Evolutionary conservation across 2,797 vertebrate genomes (phyloP).

Genomic region (Euthynnus affinis): DNA sequence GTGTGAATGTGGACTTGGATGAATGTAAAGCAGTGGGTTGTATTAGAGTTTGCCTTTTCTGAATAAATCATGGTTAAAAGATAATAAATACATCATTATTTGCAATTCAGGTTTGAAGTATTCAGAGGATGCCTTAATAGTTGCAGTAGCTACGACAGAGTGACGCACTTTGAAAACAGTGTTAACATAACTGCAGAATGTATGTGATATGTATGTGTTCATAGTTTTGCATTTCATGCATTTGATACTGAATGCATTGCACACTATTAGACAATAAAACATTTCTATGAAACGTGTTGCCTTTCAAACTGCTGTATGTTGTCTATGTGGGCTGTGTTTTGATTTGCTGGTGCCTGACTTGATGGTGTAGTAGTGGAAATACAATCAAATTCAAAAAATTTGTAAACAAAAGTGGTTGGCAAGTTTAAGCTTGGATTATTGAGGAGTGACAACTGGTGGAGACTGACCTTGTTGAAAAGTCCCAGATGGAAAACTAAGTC

Average conservation of each 20-base stretch:
- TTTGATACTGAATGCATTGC: constrained; percentile 30
- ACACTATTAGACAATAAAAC: constrained; percentile 53
- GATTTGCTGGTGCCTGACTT: background rate
- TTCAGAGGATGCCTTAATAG: constrained; percentile 40
- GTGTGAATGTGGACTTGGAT: constrained; percentile 26
- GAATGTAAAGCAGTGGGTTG: constrained; percentile 37
- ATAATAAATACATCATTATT: constrained; percentile 1
- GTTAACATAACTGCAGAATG: constrained; percentile 13
- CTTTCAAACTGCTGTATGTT: background rate
- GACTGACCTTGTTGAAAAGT: constrained; percentile 16
- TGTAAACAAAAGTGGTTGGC: constrained; percentile 17
- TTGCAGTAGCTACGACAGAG: constrained; percentile 18
- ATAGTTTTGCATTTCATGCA: constrained; percentile 40
- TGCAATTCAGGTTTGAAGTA: constrained; percentile 37
- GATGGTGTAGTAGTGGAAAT: background rate
- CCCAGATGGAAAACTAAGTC: constrained; percentile 35
- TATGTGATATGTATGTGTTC: constrained; percentile 10
- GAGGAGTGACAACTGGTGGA: constrained; percentile 9
- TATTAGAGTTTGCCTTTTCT: background rate
- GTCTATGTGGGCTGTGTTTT: background rate
- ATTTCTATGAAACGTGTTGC: constrained; percentile 35
- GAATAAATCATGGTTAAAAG: constrained; percentile 2
- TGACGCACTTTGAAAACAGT: constrained; percentile 45
- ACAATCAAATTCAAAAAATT: background rate
- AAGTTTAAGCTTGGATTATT: constrained; percentile 35